Evolutionary conservation across 2,797 vertebrate species (phyloP).

Genomic region (Galagoides demidoff): DNA sequence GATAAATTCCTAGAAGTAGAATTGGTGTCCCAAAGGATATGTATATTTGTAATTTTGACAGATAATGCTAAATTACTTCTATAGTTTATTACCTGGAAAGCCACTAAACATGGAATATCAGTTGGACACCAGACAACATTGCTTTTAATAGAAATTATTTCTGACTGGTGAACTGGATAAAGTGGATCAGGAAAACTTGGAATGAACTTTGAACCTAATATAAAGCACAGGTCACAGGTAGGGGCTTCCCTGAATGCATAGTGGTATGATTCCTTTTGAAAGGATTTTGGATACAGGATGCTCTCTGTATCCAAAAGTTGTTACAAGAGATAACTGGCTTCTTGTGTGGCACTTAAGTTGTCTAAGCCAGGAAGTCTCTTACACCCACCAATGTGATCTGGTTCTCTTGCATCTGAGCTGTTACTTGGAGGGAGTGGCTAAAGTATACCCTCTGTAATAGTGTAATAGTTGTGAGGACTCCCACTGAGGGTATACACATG

Average conservation of each 20-base stretch:
- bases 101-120: neutral
- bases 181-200: neutral
- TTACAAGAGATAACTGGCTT: constrained; percentile 1
- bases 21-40: neutral
- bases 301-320: neutral
- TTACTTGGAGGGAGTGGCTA: neutral
- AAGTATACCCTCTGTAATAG: neutral
- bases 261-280: neutral
- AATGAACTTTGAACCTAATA: neutral
- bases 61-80: neutral
- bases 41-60: constrained; percentile 23
- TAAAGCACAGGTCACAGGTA: neutral
- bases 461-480: neutral
- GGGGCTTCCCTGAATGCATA: neutral
- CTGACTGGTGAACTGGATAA: neutral
- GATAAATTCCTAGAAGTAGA: constrained; percentile 47
- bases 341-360: neutral
- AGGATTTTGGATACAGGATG: neutral
- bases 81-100: neutral
- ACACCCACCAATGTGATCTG: neutral
- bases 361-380: neutral
- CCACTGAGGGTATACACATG: neutral
- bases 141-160: neutral
- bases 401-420: neutral
- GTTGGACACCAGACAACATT: neutral